Conservation (phyloP, 2,797 vertebrate genomes). For the Rhinoraja longicauda region DNA sequence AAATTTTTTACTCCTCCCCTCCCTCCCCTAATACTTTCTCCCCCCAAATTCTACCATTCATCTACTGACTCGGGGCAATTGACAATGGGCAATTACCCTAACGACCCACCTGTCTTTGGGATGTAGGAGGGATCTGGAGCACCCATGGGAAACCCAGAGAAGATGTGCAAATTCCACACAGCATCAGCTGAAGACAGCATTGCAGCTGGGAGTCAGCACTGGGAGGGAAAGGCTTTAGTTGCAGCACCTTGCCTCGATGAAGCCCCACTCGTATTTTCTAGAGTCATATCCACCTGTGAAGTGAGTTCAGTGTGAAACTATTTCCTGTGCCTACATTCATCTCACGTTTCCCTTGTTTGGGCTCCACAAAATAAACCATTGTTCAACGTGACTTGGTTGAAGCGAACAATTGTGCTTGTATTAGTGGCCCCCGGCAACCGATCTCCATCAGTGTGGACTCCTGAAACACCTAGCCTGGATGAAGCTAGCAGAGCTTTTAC, state of each 20-base stretch:
- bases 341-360: neutral
- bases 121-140: too few relatives aligned
- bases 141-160: too few relatives aligned
- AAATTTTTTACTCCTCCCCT: too few relatives aligned
- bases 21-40: too few relatives aligned
- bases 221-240: too few relatives aligned
- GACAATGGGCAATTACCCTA: too few relatives aligned
- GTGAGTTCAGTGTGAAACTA: neutral
- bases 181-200: too few relatives aligned
- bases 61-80: too few relatives aligned
- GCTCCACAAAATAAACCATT: neutral
- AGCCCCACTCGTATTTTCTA: neutral
- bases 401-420: neutral
- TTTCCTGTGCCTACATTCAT: neutral
- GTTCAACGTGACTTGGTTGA: conserved; percentile 28
- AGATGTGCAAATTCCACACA: too few relatives aligned
- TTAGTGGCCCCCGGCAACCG: neutral
- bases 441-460: neutral
- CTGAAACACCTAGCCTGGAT: neutral
- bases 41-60: too few relatives aligned
- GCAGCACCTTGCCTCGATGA: neutral
- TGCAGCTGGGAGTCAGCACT: too few relatives aligned
- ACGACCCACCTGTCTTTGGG: too few relatives aligned
- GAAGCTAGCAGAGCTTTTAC: conserved; percentile 42
- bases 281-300: neutral